Base-by-base conservation (phyloP, 1,140 invertebrate genomes). In the Drosophila melanogaster region DNA sequence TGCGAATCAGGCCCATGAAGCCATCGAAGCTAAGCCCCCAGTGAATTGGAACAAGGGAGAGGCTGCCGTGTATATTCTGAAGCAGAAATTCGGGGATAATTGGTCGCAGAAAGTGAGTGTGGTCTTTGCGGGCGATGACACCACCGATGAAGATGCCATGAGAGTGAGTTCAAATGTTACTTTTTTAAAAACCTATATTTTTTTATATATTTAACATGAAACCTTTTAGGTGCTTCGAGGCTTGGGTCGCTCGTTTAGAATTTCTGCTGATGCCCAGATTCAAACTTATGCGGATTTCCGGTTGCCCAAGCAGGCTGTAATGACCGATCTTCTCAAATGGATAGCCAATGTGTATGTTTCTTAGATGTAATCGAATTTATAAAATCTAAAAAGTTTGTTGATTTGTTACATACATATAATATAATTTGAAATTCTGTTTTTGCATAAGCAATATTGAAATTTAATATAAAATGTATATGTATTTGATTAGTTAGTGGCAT, bases 121-220 rank as follows among this genome's bases (percentile, higher is more conserved):
- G 70, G 96, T 98, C 67, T 98, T 97, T 84, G 97, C 95, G 38
- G 97, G 97, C 61, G 97, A 98, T 92, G 97, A 98, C 92, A 95
- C 94, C 24, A 98, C 97, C 0, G 97, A 98, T 92, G 97, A 98
- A 93, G 97, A 98, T 92, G 97, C 97, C 24, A 97, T 98, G 95
- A 93, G 94, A 93, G 96, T 97, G 90, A 93, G 92, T 90, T 59
- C 1, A 1, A 90, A 12, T 22, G 12, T 0, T 22, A 15, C 15
- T 43, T 12, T 8, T 10, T 1, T 14, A 24, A 43, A 35, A 43
- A 8, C 5, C 4, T 10, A 7, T 11, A 1, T 14, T 35, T 14
- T 35, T 50, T 4, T 8, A 22, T 55, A 15, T 7, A 38, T 44
- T 46, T 37, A 4, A 22, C 2, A 30, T 14, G 14, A 26, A 54